Evolutionary conservation across 92 coral and sea anemone species (phyloP), one percentile per base, ranked within the genome.

Genomic region (Pocillopora meandrina): DNA sequence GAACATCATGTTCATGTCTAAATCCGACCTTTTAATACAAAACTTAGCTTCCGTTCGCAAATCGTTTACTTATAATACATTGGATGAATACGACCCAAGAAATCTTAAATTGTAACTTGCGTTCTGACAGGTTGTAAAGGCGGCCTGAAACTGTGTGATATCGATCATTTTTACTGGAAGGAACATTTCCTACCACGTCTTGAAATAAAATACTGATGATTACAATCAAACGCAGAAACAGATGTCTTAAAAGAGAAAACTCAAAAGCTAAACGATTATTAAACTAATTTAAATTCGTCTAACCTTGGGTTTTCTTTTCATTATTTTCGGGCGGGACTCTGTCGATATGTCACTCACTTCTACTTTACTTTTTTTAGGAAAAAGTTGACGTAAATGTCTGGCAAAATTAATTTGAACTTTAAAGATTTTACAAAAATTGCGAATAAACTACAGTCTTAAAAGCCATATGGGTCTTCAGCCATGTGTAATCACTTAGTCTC

Each of bases 241-340:
- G 76, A 64, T 78, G 82, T 64, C 82, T 55, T 52, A 70, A 33
- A 75, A 21, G 47, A 56, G 68, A 17, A 20, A 81, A 71, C 76
- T 58, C 76, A 81, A 59, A 7, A 42, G 52, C 52, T 42, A 42
- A 7, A 42, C 52, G 52, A 71, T 56, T 61, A 68, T 57, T 69
- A 81, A 57, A 69, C 71, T 71, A 69, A 81, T 81, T 81, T 61
- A 61, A 72, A 59, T 71, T 12, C 76, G 18, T 58, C 42, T 56
- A 58, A 56, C 85, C 84, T 55, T 68, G 84, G 23, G 65, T 52
- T 42, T 42, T 42, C 52, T 49, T 58, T 62, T 63, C n/a, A n/a
- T 34, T 23, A n/a, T 69, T 58, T 60, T 57, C 7, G 20, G 60
- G 49, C 57, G 67, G 77, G 55, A 19, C 19, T 5, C 42, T 19